These are phyloP conservation scores for Mus spretus DNA, from an alignment of 2,797 vertebrate genomes.

Conservation along the genomic window DNA sequence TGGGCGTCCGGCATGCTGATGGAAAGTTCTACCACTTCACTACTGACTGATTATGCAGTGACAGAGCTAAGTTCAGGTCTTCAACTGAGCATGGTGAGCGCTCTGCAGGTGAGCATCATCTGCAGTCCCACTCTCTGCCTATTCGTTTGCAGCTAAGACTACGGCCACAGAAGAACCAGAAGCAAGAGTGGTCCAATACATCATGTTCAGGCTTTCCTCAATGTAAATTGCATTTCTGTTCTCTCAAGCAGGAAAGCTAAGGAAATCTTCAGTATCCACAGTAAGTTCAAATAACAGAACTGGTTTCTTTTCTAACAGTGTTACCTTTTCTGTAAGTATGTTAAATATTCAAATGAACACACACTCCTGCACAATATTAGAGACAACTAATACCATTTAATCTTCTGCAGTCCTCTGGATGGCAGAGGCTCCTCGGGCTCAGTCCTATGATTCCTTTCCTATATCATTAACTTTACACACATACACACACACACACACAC, in stretches of 20 bases:
- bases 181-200: neutral
- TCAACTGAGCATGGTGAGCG: too few relatives aligned
- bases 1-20: neutral
- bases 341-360: neutral
- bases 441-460: neutral
- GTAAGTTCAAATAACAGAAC: neutral
- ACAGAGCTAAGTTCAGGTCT: neutral
- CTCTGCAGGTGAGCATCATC: neutral
- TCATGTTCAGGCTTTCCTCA: neutral
- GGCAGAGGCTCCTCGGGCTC: neutral
- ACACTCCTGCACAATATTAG: neutral
- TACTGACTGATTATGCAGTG: too few relatives aligned
- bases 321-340: neutral
- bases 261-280: neutral
- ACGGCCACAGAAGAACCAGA: neutral
- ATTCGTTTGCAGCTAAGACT: neutral
- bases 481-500: neutral
- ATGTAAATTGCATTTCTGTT: neutral
- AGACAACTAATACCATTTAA: neutral
- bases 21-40: neutral
- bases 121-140: too few relatives aligned
- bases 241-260: neutral
- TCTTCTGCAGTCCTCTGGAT: neutral
- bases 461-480: slow-evolving; percentile 25
- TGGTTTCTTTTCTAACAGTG: neutral